phyloP scores from a whole-genome alignment of 2,888 invertebrate genomes.

The Herminia tarsipennalis region DNA sequence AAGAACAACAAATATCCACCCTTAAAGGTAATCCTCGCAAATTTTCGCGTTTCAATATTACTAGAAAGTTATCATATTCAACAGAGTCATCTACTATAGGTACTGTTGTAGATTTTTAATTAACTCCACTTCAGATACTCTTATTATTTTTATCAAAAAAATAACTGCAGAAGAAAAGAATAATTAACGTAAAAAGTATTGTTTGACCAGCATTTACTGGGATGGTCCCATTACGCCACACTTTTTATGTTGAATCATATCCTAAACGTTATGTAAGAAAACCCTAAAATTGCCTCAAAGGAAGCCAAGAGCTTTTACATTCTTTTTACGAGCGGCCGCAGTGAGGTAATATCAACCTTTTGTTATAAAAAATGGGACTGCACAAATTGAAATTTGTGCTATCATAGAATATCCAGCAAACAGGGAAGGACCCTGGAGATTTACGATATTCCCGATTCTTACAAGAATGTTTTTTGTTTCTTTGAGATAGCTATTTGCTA shows the following conservation, averaged over 20 bases:
- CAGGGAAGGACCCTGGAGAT: constrained; percentile 30
- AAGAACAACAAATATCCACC: too few species aligned
- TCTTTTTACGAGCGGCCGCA: constrained; percentile 38
- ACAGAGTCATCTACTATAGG: too few species aligned
- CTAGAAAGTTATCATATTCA: too few species aligned
- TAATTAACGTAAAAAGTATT: constrained; percentile 6
- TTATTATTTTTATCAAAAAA: too few species aligned
- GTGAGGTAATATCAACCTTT: constrained; percentile 39
- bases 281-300: constrained; percentile 23
- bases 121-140: too few species aligned
- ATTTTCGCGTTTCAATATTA: too few species aligned
- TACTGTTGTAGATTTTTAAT: too few species aligned
- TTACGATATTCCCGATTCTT: constrained; percentile 36
- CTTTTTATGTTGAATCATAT: constrained; percentile 30
- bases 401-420: constrained; percentile 32
- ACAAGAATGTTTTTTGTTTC: constrained; percentile 23
- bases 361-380: constrained; percentile 44
- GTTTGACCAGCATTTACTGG: constrained; percentile 12
- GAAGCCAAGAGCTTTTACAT: constrained; percentile 27
- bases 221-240: constrained; percentile 14
- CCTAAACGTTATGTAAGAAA: constrained; percentile 33
- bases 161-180: too few species aligned
- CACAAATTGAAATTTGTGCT: constrained; percentile 46
- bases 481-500: constrained; percentile 14
- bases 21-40: too few species aligned